These are phyloP conservation scores for Neotoxoptera formosana DNA, from an alignment of 1,140 invertebrate genomes.

Conservation along the genomic window DNA sequence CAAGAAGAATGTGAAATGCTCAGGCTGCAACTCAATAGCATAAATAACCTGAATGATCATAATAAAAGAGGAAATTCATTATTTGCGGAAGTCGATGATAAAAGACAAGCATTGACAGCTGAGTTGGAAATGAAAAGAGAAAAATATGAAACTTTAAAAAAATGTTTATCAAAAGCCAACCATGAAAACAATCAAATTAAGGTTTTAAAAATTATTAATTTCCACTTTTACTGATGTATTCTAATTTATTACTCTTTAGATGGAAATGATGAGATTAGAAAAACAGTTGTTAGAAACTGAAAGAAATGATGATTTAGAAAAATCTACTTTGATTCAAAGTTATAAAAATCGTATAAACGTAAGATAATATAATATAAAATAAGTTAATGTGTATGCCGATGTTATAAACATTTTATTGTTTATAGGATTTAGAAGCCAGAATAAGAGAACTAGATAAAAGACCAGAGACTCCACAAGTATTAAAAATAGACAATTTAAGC, in stretches of 20 bases:
- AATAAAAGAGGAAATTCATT: slow-evolving; percentile 58
- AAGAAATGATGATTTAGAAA: slow-evolving; percentile 51
- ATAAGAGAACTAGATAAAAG: slow-evolving; percentile 51
- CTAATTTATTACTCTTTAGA: slow-evolving; percentile 18
- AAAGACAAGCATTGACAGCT: slow-evolving; percentile 53
- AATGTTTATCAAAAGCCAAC: slow-evolving; percentile 48
- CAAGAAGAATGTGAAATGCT: slow-evolving; percentile 57
- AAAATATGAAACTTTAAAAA: slow-evolving; percentile 58
- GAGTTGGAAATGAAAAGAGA: slow-evolving; percentile 47
- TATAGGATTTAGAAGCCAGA: slow-evolving; percentile 48
- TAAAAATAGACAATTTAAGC: slow-evolving; percentile 52
- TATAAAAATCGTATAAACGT: slow-evolving; percentile 51
- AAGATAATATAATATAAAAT: neutral
- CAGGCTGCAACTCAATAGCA: slow-evolving; percentile 45
- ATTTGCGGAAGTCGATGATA: slow-evolving; percentile 59
- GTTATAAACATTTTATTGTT: neutral
- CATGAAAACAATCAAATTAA: slow-evolving; percentile 53
- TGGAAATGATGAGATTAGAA: slow-evolving; percentile 54
- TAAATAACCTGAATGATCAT: slow-evolving; percentile 40
- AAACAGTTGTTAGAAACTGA: slow-evolving; percentile 48
- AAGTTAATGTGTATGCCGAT: neutral
- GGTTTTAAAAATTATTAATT: slow-evolving; percentile 26
- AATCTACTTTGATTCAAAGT: slow-evolving; percentile 53
- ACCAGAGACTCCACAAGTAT: slow-evolving; percentile 40
- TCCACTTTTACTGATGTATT: neutral